Conservation (phyloP, 2,113 vertebrate species). For the Calonectris borealis region DNA sequence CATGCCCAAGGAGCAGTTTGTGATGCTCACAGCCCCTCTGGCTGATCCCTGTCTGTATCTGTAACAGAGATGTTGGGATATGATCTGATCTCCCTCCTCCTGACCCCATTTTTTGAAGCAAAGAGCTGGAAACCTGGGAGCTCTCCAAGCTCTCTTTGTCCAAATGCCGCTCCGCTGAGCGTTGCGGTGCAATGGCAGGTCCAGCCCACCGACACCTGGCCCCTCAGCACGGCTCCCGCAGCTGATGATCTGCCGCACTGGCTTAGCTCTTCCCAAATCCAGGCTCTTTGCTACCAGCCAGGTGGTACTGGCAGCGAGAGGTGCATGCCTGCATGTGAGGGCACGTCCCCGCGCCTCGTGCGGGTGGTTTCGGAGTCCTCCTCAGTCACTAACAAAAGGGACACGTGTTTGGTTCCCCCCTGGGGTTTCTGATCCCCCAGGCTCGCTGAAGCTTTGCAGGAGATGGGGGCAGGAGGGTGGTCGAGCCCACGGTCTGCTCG, state of each 20-base stretch:
- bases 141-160: background rate
- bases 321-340: background rate
- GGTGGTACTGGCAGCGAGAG: background rate
- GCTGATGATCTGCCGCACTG: background rate
- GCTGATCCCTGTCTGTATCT: background rate
- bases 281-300: background rate
- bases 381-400: background rate
- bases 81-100: background rate
- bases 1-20: background rate
- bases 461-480: background rate
- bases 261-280: background rate
- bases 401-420: rapidly evolving
- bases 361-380: rapidly evolving
- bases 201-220: slow-evolving; percentile 1
- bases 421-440: background rate
- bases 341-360: rapidly evolving
- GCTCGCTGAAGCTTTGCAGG: background rate
- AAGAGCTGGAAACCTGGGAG: background rate
- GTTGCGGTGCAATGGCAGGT: background rate
- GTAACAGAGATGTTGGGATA: background rate
- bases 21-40: background rate
- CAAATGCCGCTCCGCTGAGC: background rate
- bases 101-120: background rate
- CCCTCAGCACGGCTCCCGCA: slow-evolving; percentile 38
- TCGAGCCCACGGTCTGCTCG: rapidly evolving